Percentiles rank a stretch among this genome's conserved stretches.
Evolutionary conservation across 2,797 vertebrate species (phyloP).

Genomic region (Gymnocypris eckloni): DNA sequence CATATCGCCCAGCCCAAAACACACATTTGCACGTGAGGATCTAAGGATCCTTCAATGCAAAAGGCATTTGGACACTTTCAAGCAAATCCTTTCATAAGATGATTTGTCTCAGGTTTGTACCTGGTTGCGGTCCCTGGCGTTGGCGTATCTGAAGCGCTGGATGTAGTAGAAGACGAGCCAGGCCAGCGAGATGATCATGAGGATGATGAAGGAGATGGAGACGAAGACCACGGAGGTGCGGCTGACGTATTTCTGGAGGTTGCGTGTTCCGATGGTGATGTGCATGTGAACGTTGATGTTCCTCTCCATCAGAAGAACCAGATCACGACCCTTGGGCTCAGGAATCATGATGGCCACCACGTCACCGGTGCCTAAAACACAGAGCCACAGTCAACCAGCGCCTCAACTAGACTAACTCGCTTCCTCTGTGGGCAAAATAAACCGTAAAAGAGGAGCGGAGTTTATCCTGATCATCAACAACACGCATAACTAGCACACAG

Average conservation of each 20-base stretch:
- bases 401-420: too few species aligned
- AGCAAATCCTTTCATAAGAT: not conserved
- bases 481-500: too few species aligned
- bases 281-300: constrained; percentile 86
- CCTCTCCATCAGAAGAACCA: constrained; percentile 87
- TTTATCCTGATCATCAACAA: too few species aligned
- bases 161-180: constrained; percentile 99
- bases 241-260: constrained; percentile 99
- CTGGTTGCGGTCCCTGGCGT: constrained; percentile 96
- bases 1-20: too few species aligned
- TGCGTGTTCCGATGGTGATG: constrained; percentile 95
- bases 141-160: constrained; percentile 97
- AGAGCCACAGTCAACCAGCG: not conserved
- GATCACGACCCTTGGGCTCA: constrained; percentile 92
- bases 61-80: not conserved
- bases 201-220: constrained; percentile 98
- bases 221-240: constrained; percentile 97
- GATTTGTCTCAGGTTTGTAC: constrained; percentile 67
- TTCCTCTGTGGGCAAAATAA: not conserved
- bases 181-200: constrained; percentile 98
- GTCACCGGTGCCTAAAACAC: constrained; percentile 85
- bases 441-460: not conserved
- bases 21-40: too few species aligned
- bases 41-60: not conserved
- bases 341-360: constrained; percentile 98